These are phyloP conservation scores for Lophochroa leadbeateri DNA, from an alignment of 2,113 vertebrate species.

Conservation along the genomic window DNA sequence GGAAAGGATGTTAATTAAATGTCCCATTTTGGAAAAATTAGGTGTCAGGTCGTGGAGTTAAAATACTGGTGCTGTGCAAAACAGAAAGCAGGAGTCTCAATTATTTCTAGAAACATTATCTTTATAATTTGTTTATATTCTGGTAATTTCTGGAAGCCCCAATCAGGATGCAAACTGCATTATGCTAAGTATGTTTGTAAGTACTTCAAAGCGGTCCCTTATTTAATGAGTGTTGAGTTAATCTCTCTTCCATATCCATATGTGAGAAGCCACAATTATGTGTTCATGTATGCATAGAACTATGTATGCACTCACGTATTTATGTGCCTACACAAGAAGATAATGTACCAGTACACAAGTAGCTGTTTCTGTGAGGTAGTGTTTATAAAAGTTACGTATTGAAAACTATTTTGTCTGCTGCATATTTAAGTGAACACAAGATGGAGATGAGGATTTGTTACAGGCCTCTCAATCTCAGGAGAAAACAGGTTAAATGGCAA, in stretches of 20 bases:
- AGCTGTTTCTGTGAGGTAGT: not conserved
- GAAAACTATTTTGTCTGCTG: not conserved
- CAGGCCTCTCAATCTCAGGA: not conserved
- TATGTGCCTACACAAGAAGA: not conserved
- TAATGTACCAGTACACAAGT: not conserved
- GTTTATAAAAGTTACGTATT: not conserved
- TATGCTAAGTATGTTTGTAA: not conserved
- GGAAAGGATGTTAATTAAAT: constrained; percentile 12
- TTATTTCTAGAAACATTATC: not conserved
- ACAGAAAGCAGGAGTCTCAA: not conserved
- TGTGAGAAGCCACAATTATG: not conserved
- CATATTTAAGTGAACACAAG: not conserved
- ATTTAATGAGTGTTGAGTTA: accelerated
- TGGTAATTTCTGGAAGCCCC: not conserved
- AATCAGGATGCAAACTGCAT: not conserved
- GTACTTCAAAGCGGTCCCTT: constrained; percentile 15
- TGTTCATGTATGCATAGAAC: not conserved
- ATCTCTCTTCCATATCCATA: not conserved
- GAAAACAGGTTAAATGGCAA: not conserved
- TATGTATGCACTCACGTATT: not conserved
- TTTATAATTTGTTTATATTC: not conserved
- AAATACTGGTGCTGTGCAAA: not conserved
- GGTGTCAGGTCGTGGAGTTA: not conserved
- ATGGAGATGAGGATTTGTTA: not conserved
- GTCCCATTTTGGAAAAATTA: not conserved